phyloP scores from a whole-genome alignment of 2,797 vertebrate species.

The Somateria mollissima region DNA sequence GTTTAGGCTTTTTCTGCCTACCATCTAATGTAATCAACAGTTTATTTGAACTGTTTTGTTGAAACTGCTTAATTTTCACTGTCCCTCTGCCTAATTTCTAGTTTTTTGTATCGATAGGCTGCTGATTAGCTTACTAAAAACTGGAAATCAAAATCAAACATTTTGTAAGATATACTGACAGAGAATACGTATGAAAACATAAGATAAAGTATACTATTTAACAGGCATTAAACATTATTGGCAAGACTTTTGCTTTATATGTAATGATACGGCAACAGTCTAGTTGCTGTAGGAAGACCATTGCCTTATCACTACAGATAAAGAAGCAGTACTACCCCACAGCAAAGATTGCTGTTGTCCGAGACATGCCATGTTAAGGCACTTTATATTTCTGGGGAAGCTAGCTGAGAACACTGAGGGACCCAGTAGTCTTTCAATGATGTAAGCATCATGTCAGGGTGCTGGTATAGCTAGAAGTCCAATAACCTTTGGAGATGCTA shows the following conservation, averaged over 20 bases:
- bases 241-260: not conserved
- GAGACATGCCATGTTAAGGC: not conserved
- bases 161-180: not conserved
- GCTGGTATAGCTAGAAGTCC: not conserved
- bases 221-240: not conserved
- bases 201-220: not conserved
- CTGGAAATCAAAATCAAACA: not conserved
- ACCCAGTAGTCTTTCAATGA: not conserved
- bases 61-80: not conserved
- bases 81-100: not conserved
- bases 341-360: not conserved
- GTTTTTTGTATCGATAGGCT: not conserved
- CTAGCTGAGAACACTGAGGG: not conserved
- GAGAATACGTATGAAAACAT: not conserved
- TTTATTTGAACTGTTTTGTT: not conserved
- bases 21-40: not conserved
- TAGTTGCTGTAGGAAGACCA: not conserved
- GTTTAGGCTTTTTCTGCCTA: not conserved
- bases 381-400: not conserved
- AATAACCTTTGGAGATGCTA: not conserved
- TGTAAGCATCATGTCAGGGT: not conserved
- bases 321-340: not conserved
- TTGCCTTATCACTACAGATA: not conserved
- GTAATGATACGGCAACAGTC: not conserved
- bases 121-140: not conserved